phyloP scores from a whole-genome alignment of 2,888 invertebrate genomes.

The Euzophera pinguis region DNA sequence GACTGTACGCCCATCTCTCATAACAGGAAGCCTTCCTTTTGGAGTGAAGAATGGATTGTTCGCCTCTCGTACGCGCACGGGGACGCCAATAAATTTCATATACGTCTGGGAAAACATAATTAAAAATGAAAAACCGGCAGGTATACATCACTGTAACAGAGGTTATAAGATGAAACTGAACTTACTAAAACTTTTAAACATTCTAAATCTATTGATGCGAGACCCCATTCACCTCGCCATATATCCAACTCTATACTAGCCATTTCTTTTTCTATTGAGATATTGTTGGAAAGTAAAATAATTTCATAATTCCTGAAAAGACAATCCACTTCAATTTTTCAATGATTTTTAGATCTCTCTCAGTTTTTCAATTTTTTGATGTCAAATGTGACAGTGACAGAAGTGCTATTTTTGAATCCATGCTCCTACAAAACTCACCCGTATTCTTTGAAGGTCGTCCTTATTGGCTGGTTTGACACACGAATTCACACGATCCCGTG shows the following conservation, averaged over 20 bases:
- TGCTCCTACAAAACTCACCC: too few relatives aligned
- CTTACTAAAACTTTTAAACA: conserved; percentile 90
- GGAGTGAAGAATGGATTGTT: conserved; percentile 87
- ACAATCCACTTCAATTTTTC: conserved; percentile 15
- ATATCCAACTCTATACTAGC: conserved; percentile 83
- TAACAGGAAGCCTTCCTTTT: conserved; percentile 85
- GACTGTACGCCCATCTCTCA: conserved; percentile 79
- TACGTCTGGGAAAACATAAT: conserved; percentile 68
- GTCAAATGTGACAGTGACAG: neutral
- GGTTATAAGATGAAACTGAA: conserved; percentile 26
- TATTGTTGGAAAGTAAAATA: conserved; percentile 19
- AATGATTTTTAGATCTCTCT: neutral
- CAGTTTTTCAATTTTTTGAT: neutral
- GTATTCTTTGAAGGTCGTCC: too few relatives aligned
- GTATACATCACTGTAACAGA: conserved; percentile 28
- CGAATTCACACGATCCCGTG: too few relatives aligned
- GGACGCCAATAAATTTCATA: conserved; percentile 88
- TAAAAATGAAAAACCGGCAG: conserved; percentile 31
- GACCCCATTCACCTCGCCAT: conserved; percentile 93
- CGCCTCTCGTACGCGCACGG: conserved; percentile 83
- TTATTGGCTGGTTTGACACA: too few relatives aligned
- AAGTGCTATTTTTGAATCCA: too few relatives aligned
- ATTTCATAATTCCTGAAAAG: conserved; percentile 17
- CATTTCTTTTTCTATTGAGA: conserved; percentile 35
- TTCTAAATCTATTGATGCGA: conserved; percentile 91